These are phyloP conservation scores for Caerostris extrusa DNA, from an alignment of 1,140 invertebrate genomes.

Conservation along the genomic window DNA sequence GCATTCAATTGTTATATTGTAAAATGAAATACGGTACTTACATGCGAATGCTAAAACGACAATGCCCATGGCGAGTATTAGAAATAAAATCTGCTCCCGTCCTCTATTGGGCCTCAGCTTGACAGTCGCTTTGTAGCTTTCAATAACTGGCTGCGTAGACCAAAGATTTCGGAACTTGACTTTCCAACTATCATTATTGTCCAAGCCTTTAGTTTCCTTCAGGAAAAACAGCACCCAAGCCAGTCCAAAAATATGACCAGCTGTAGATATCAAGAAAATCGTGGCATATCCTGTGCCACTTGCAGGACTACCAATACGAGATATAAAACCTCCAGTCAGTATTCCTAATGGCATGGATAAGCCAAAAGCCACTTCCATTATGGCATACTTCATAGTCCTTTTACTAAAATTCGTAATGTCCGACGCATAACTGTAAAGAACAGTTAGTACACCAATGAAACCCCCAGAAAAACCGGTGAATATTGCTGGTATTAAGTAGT, in stretches of 20 bases:
- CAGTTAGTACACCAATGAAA: constrained; percentile 56
- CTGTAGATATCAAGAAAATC: constrained; percentile 21
- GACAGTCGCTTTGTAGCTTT: constrained; percentile 38
- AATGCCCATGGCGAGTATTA: constrained; percentile 57
- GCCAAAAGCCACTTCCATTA: constrained; percentile 58
- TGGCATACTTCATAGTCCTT: constrained; percentile 66
- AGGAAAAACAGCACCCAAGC: constrained; percentile 55
- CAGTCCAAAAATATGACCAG: background rate
- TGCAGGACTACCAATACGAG: background rate
- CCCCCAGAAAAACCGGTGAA: constrained; percentile 61
- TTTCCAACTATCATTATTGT: constrained; percentile 33
- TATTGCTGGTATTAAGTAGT: constrained; percentile 32
- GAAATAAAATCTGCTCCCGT: constrained; percentile 53
- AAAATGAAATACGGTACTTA: constrained; percentile 13
- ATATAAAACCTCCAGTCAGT: background rate
- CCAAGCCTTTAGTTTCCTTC: constrained; percentile 54
- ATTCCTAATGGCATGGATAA: constrained; percentile 36
- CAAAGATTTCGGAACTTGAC: constrained; percentile 30
- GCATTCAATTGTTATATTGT: background rate
- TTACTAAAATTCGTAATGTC: constrained; percentile 37
- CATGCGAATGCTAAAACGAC: constrained; percentile 28
- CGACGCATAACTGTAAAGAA: constrained; percentile 64
- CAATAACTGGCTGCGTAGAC: background rate
- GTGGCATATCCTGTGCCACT: background rate
- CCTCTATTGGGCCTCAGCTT: constrained; percentile 57